These are phyloP conservation scores for Enteromius paludinosus DNA, from an alignment of 2,797 vertebrate species.

Conservation along the genomic window DNA sequence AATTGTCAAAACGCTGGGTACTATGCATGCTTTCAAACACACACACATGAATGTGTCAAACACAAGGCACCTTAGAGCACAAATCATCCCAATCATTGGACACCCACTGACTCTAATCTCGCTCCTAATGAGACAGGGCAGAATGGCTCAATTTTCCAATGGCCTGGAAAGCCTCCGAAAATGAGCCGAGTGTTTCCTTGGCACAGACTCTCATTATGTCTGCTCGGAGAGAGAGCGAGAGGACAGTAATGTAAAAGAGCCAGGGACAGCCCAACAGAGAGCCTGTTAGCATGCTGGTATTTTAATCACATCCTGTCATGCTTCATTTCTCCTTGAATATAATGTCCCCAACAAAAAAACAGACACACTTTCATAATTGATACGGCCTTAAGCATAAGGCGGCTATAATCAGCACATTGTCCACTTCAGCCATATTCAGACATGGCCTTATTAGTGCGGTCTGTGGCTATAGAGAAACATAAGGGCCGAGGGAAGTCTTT, in stretches of 20 bases:
- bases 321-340: slow-evolving; percentile 59
- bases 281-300: slow-evolving; percentile 59
- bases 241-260: slow-evolving; percentile 48
- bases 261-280: slow-evolving; percentile 34
- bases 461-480: slow-evolving; percentile 19
- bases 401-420: slow-evolving; percentile 59
- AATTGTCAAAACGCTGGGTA: slow-evolving; percentile 9
- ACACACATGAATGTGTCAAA: slow-evolving; percentile 42
- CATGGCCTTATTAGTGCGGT: slow-evolving; percentile 41
- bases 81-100: slow-evolving; percentile 54
- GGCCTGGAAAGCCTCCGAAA: slow-evolving; percentile 61
- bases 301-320: slow-evolving; percentile 65
- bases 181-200: slow-evolving; percentile 60
- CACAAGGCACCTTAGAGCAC: slow-evolving; percentile 58
- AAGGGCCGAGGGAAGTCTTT: background rate
- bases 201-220: slow-evolving; percentile 62
- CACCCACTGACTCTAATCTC: slow-evolving; percentile 61
- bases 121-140: slow-evolving; percentile 60
- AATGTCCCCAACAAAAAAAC: slow-evolving; percentile 47
- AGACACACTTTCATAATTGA: slow-evolving; percentile 55
- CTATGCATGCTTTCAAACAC: slow-evolving; percentile 1
- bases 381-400: slow-evolving; percentile 35
- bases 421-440: slow-evolving; percentile 45
- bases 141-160: slow-evolving; percentile 63
- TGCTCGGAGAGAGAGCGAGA: slow-evolving; percentile 28